Base-by-base conservation (phyloP, 2,888 invertebrate species). In the Ephialtes manifestator region DNA sequence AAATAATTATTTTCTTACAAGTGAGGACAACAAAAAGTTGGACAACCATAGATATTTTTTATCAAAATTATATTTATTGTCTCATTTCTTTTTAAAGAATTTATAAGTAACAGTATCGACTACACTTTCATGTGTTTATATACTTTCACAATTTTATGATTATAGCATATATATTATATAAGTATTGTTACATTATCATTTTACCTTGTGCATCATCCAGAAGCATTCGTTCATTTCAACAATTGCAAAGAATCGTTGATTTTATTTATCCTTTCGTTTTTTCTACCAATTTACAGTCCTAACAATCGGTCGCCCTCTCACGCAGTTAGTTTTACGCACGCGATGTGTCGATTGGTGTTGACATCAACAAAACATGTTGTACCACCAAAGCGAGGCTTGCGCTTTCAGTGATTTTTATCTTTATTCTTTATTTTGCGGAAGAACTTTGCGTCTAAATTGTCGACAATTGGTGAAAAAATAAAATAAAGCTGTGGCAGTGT, bases 11-110 rank as follows among this genome's bases (percentile, higher is more conserved):
- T n/a, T n/a, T n/a, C n/a, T n/a, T n/a, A n/a, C n/a, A 24, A 24
- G 2, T 24, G 24, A 24, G 1, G 24, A 24, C 24, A 24, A 24
- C n/a, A 55, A 81, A 39, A n/a, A 20, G 28, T 31, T 39, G 48
- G 10, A n/a, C 65, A 20, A 18, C 20, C n/a, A 10, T 46, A 51
- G 75, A 46, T 5, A 70, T 85, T 89, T 90, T 86, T 90, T 93
- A 93, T 88, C 91, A 93, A 93, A 93, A 93, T 92, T 93, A 93
- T 92, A 93, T 93, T 93, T 93, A 93, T 93, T 93, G 93, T 93
- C 93, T 91, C 91, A 92, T 92, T 93, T 92, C 88, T 90, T 91
- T 89, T 93, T 87, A 88, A 90, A 91, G 89, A 91, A 91, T 93
- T 88, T 90, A 90, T 91, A 88, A 91, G 89, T 92, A 93, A 92